Percentiles rank a stretch among this genome's conserved stretches.
Evolutionary conservation across 1,140 invertebrate genomes (phyloP).

Genomic region (Ruditapes philippinarum): DNA sequence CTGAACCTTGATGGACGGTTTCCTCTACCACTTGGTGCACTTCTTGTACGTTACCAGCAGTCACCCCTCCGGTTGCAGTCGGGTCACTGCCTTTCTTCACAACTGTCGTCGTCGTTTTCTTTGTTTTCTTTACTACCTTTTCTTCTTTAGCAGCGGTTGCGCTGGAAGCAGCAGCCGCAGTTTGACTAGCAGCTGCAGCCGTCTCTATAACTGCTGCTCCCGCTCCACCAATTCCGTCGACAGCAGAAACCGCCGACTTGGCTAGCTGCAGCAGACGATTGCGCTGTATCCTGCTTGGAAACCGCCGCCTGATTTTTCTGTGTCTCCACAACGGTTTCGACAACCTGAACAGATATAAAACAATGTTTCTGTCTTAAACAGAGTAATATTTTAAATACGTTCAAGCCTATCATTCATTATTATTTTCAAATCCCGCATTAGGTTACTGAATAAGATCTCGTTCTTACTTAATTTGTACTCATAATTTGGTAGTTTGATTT

Average conservation of each 20-base stretch:
- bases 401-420: no score
- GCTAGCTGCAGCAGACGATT: not conserved
- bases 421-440: no score
- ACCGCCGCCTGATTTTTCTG: conserved; percentile 9
- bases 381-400: no score
- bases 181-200: not conserved
- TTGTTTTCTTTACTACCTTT: conserved; percentile 30
- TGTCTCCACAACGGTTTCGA: conserved; percentile 50
- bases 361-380: no score
- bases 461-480: no score
- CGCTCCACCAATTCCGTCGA: not conserved
- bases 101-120: conserved; percentile 58
- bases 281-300: not conserved
- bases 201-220: not conserved
- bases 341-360: no score
- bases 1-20: not conserved
- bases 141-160: conserved; percentile 7
- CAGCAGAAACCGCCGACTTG: not conserved
- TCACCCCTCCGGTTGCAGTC: no score
- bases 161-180: not conserved
- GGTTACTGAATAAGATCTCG: no score
- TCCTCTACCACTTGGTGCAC: conserved; percentile 19
- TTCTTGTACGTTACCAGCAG: not conserved
- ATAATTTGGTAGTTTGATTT: no score
- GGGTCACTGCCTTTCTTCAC: not conserved